Percentiles rank a stretch among this genome's conserved stretches.
Evolutionary conservation across 2,113 vertebrate species (phyloP).

Genomic region (Amazona guildingii): DNA sequence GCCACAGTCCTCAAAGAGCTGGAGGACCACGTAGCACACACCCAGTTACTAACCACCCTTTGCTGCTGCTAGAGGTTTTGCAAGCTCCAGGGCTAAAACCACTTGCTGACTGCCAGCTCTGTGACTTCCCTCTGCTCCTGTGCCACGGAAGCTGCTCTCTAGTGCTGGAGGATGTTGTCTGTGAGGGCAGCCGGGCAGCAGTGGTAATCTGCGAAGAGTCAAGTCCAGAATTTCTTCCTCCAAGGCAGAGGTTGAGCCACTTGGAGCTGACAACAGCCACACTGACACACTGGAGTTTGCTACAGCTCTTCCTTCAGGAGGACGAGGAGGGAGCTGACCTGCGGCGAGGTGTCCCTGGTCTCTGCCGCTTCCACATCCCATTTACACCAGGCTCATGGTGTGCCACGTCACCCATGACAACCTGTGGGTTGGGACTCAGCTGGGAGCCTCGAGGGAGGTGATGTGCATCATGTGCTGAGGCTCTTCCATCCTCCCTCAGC

Average conservation of each 20-base stretch:
- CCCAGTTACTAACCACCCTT: accelerated
- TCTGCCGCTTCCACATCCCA: not conserved
- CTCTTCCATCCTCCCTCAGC: not conserved
- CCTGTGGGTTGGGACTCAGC: not conserved
- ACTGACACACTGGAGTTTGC: not conserved
- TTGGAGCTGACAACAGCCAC: accelerated
- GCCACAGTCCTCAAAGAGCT: accelerated
- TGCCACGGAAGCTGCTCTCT: not conserved
- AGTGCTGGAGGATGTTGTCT: not conserved
- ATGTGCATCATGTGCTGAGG: not conserved
- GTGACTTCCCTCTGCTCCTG: accelerated
- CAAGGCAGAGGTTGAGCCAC: not conserved
- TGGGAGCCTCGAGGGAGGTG: not conserved
- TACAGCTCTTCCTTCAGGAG: not conserved
- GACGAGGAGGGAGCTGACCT: not conserved
- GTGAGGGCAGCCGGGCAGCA: not conserved
- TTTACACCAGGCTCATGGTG: accelerated
- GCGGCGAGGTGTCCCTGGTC: not conserved
- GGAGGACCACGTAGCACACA: accelerated
- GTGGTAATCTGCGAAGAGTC: not conserved
- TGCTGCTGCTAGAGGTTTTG: not conserved
- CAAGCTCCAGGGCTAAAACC: not conserved
- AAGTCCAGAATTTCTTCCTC: not conserved
- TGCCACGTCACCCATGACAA: not conserved
- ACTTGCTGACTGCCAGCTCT: not conserved